Base-by-base conservation (phyloP, 2,888 invertebrate species). In the Plusia festucae region DNA sequence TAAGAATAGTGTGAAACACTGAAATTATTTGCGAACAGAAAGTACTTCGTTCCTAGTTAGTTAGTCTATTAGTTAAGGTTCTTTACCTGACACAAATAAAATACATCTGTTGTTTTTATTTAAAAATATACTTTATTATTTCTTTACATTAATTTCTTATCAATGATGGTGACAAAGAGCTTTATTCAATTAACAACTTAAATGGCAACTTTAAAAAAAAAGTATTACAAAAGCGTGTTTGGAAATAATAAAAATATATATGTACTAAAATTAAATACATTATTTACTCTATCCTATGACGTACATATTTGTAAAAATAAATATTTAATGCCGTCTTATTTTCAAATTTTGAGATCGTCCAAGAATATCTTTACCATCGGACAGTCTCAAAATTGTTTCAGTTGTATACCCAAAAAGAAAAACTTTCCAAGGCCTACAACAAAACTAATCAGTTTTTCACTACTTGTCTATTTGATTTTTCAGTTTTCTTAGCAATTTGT, bases 331-430 rank as follows among this genome's bases (percentile, higher is more conserved):
- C 84, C 83, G 84, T 87, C 86, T 84, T 79, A 7, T 63, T 16
- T 78, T 70, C 60, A 79, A 89, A 93, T 91, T 92, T 90, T 91
- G 95, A 90, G 87, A 92, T 83, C 92, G 94, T 94, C 94, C 92
- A 94, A 95, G 95, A 89, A 78, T 74, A 77, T 75, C n/a, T 40
- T 40, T 40, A 40, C 40, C 60, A 81, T 95, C 94, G 82, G 95
- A 91, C 93, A 90, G 85, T 90, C 90, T 87, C 95, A 93, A 94
- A 93, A 94, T 91, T 88, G 71, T 71, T 18, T 22, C 22, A 34
- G 51, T 68, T 18, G 60, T 49, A 60, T 24, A 60, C 55, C 68
- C 53, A 58, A 68, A 52, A 34, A 20, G 4, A 40, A 20, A 22
- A 13, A 27, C 16, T 53, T 51, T 32, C 61, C 34, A 68, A 49